Evolutionary conservation across 1,140 invertebrate genomes (phyloP), one percentile per base, ranked within the genome.

Genomic region (Pantala flavescens): DNA sequence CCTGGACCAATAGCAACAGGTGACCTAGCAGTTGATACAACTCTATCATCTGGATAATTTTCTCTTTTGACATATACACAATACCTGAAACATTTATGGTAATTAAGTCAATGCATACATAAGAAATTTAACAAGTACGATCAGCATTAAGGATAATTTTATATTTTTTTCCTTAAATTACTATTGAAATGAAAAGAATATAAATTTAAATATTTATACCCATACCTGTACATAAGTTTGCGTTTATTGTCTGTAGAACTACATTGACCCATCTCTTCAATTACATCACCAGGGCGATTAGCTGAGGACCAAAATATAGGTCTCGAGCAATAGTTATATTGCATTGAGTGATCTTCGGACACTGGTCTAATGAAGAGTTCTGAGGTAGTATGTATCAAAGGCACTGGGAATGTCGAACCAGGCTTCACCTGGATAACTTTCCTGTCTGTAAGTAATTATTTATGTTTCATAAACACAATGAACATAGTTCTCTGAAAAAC

Each of bases 1-100:
- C 49, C 49, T 63, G 49, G 49, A 3, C 49, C 49, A 63, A 63
- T 19, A 12, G 16, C n/a, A 63, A 63, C 49, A 63, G 49, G 49
- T 63, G 49, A 63, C 5, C n/a, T 63, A 7, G 49, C 49, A 63
- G 49, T 19, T 3, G 49, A 19, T 7, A 21, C 16, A 5, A 63
- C 12, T 63, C 83, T 81, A 76, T 93, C 92, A 23, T 84, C 79
- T 2, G 94, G 93, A 85, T 91, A 96, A 75, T 90, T 90, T 79
- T 97, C 92, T 76, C 91, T 85, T 73, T 87, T 86, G 28, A 96
- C 87, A 71, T 90, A 88, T 23, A 91, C 90, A 82, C 91, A 93
- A 82, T 95, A 93, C 78, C 93, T 92, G 78, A 76, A 84, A 75
- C 70, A 71, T 71, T 74, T 16, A 21, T 63, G 23, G 70, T 23